Evolutionary conservation across 2,113 vertebrate genomes (phyloP), one percentile per base, ranked within the genome.

Genomic region (Cynoglossus semilaevis): DNA sequence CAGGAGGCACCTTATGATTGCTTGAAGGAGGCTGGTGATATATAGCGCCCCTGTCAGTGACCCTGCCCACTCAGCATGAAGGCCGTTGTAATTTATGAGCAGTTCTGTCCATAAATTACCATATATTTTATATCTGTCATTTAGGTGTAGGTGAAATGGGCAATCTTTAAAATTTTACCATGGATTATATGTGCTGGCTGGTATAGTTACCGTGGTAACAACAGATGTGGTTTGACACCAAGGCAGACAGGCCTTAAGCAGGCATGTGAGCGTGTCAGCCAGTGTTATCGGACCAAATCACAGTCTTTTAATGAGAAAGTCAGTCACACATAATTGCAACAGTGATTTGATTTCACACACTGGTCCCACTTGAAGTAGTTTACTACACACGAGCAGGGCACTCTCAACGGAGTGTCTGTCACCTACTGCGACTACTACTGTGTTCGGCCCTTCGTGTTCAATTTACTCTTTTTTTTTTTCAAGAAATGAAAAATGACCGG

Each of bases 21-120:
- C 76, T 17, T 36, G 11, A 64, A 35, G 40, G n/a, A 18, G 35
- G 10, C 11, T 15, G 34, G 36, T 54, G 51, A 79, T 60, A 38
- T 72, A 76, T 53, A 47, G 34, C 55, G 15, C 51, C 59, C 45
- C 55, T 60, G 47, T 67, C 51, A 41, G 11, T 11, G 38, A 41
- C 38, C 11, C 38, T 12, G 38, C 38, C 48, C 51, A 34, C 34
- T 18, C 47, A 9, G 38, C 49, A n/a, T 69, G n/a, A 43, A 18
- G 49, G 40, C 12, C 51, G 29, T 67, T 51, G 68, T 52, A 60
- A 64, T 55, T 63, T 63, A 34, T 8, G 9, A 14, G 36, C 8
- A 11, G 8, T 38, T 61, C 37, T 50, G 9, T 55, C 19, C 15
- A 12, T 41, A 37, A 42, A n/a, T 29, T 40, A 19, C 4, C 9